Conservation (phyloP, 1,140 invertebrate species). For the Heliconius eleuchia region DNA sequence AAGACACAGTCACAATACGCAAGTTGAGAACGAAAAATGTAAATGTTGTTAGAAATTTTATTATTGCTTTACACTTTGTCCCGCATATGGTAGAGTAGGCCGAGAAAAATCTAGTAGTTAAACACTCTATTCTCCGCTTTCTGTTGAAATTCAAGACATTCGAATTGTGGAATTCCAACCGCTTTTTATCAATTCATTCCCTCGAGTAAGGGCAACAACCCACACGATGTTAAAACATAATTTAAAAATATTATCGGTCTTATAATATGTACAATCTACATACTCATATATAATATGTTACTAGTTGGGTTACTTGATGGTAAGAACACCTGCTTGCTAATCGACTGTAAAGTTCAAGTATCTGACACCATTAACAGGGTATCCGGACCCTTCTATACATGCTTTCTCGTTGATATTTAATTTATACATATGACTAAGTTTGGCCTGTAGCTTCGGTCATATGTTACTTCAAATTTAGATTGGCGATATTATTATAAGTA, state of each 20-base stretch:
- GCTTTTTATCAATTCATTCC: no score
- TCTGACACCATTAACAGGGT: conserved; percentile 24
- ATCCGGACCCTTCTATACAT: conserved; percentile 20
- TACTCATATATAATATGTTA: neutral
- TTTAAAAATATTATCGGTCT: neutral
- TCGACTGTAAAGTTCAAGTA: conserved; percentile 24
- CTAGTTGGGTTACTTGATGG: neutral
- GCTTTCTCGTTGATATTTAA: conserved; percentile 22
- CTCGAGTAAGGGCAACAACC: no score
- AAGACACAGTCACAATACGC: no score
- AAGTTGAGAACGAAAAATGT: no score
- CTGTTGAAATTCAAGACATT: no score
- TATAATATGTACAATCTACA: neutral
- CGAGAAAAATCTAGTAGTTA: no score
- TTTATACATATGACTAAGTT: conserved; percentile 1
- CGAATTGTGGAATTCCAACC: no score
- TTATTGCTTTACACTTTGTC: no score
- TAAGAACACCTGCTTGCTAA: conserved; percentile 24
- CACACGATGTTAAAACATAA: neutral
- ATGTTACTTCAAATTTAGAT: neutral
- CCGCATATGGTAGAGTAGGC: no score
- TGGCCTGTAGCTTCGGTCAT: neutral
- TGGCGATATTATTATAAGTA: neutral
- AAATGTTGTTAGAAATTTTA: no score
- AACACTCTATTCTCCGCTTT: no score